Evolutionary conservation across 2,797 vertebrate genomes (phyloP).

Genomic region (Melanogrammus aeglefinus): DNA sequence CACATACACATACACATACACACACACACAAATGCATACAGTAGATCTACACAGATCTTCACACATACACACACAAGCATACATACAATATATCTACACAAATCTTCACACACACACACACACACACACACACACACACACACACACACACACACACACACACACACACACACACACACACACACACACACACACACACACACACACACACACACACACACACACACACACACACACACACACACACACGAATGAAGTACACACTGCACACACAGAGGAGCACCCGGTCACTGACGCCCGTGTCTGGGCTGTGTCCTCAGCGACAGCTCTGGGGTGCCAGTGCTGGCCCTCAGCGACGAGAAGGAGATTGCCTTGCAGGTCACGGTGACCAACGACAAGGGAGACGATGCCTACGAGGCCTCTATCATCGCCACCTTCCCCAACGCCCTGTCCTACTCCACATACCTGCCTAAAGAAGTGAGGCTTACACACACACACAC

Average conservation of each 20-base stretch:
- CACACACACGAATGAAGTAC: not conserved
- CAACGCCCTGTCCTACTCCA: conserved; percentile 79
- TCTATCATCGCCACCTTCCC: conserved; percentile 76
- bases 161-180: not conserved
- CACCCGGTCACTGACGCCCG: too few species aligned
- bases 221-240: not conserved
- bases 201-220: not conserved
- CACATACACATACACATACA: not conserved
- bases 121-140: not conserved
- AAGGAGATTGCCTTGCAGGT: conserved; percentile 83
- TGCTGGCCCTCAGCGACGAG: conserved; percentile 79
- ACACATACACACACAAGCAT: not conserved
- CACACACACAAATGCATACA: too few species aligned
- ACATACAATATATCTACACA: too few species aligned
- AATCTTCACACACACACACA: not conserved
- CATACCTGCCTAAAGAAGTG: conserved; percentile 36
- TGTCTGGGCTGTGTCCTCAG: conserved; percentile 34
- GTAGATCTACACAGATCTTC: too few species aligned
- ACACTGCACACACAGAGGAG: too few species aligned
- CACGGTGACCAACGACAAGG: conserved; percentile 83
- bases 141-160: not conserved
- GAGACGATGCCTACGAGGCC: conserved; percentile 91
- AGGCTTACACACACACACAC: conserved; percentile 32
- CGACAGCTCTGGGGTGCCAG: conserved; percentile 16
- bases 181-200: not conserved